A percentile compares a stretch with the other conserved stretches of the same genome.
Evolutionary conservation across 1,140 invertebrate species (phyloP).

Genomic region (Colletes latitarsis): DNA sequence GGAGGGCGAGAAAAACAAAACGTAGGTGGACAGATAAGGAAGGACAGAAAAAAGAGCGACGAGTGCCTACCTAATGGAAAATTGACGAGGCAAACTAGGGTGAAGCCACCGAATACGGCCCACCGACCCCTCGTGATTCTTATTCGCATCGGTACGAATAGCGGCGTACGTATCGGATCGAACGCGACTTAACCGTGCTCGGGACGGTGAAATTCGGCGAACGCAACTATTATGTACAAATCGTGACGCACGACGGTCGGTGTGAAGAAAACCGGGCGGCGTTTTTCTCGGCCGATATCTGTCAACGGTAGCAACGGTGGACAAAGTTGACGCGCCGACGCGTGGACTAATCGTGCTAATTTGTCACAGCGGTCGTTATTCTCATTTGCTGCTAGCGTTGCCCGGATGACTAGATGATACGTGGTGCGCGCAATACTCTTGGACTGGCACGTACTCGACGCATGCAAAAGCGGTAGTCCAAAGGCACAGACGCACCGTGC

Average conservation of each 20-base stretch:
- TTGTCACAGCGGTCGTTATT: slow-evolving; percentile 33
- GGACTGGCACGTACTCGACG: slow-evolving; percentile 26
- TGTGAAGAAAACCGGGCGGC: background rate
- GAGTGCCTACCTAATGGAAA: slow-evolving; percentile 65
- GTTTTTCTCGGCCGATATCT: background rate
- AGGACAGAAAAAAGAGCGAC: background rate
- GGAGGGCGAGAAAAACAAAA: too few relatives aligned
- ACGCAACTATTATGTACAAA: background rate
- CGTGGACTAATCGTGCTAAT: slow-evolving; percentile 4
- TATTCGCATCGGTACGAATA: slow-evolving; percentile 50
- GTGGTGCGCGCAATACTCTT: slow-evolving; percentile 30
- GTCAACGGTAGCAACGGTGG: background rate
- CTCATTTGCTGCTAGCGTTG: slow-evolving; percentile 20
- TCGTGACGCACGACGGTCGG: background rate
- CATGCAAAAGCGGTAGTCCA: slow-evolving; percentile 21
- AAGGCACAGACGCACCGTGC: slow-evolving; percentile 27
- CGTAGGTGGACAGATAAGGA: background rate
- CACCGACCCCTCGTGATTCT: slow-evolving; percentile 51
- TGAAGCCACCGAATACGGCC: slow-evolving; percentile 59
- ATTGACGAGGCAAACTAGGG: slow-evolving; percentile 61
- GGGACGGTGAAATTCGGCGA: background rate
- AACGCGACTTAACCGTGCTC: slow-evolving; percentile 1
- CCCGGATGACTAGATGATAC: slow-evolving; percentile 26
- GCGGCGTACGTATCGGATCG: background rate
- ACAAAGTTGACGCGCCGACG: background rate